Conservation (phyloP, 1,140 invertebrate species). For the Drosophila fuyamai region DNA sequence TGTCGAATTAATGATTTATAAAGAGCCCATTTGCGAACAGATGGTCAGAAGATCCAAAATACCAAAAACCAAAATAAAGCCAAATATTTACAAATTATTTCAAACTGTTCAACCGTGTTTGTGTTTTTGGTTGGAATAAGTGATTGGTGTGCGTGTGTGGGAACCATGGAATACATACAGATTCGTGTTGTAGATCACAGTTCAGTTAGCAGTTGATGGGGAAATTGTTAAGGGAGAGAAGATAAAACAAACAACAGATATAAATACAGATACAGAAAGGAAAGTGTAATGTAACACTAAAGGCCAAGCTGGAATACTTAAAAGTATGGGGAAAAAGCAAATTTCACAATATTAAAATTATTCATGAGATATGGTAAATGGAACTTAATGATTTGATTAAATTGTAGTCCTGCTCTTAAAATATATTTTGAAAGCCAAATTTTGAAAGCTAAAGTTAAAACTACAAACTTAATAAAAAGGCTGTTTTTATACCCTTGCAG, state of each 20-base stretch:
- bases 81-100: slow-evolving; percentile 27
- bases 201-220: slow-evolving; percentile 53
- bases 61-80: slow-evolving; percentile 19
- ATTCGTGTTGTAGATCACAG: slow-evolving; percentile 42
- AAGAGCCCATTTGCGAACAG: slow-evolving; percentile 7
- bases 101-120: slow-evolving; percentile 30
- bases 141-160: slow-evolving; percentile 25
- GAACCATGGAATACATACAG: slow-evolving; percentile 71
- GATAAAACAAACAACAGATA: slow-evolving; percentile 39
- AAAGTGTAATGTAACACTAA: too few relatives aligned
- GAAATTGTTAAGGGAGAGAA: slow-evolving; percentile 38
- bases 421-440: too few relatives aligned
- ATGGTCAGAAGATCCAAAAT: slow-evolving; percentile 2
- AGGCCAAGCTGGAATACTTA: slow-evolving; percentile 8
- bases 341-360: slow-evolving; percentile 2
- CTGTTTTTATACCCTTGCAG: too few relatives aligned
- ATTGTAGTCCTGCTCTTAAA: too few relatives aligned
- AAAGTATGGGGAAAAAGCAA: slow-evolving; percentile 8
- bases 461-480: too few relatives aligned
- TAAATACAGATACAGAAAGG: slow-evolving; percentile 24
- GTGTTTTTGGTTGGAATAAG: slow-evolving; percentile 1
- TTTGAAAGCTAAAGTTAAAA: too few relatives aligned
- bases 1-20: slow-evolving; percentile 16
- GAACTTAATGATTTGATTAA: not conserved
- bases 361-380: not conserved